Conservation (phyloP, 2,113 vertebrate genomes). For the Pachyramphus minor region DNA sequence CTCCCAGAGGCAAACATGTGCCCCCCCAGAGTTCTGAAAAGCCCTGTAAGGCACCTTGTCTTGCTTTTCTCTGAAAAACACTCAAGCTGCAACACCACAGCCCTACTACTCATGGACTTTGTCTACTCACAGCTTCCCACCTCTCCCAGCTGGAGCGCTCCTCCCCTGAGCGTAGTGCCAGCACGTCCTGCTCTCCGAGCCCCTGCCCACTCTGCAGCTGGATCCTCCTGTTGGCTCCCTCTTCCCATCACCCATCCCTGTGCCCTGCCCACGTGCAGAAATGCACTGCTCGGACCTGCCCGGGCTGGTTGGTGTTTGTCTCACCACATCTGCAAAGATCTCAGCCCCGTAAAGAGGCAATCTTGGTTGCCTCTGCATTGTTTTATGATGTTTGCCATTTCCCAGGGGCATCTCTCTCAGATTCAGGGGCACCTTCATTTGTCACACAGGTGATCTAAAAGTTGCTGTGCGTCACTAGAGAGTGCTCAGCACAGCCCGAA, state of each 20-base stretch:
- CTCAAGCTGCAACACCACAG: neutral
- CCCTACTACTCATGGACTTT: neutral
- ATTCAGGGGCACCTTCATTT: neutral
- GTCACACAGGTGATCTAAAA: neutral
- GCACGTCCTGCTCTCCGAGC: accelerated
- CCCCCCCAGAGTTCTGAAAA: neutral
- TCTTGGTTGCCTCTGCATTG: neutral
- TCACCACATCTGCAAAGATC: neutral
- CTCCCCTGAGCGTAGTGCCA: neutral
- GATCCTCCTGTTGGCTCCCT: neutral
- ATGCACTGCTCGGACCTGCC: neutral
- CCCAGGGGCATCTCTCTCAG: neutral
- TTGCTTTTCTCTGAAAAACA: neutral
- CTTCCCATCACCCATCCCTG: neutral
- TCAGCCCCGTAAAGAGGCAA: neutral
- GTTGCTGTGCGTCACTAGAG: neutral
- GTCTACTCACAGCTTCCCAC: neutral
- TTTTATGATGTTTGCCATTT: neutral
- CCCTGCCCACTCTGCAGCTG: neutral
- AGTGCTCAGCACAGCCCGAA: neutral
- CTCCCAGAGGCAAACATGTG: neutral
- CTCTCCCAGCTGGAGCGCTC: neutral
- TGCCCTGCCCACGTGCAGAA: neutral
- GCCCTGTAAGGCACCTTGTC: neutral
- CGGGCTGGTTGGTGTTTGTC: neutral